phyloP scores from a whole-genome alignment of 1,140 invertebrate species.

The Zaprionus camerounensis region DNA sequence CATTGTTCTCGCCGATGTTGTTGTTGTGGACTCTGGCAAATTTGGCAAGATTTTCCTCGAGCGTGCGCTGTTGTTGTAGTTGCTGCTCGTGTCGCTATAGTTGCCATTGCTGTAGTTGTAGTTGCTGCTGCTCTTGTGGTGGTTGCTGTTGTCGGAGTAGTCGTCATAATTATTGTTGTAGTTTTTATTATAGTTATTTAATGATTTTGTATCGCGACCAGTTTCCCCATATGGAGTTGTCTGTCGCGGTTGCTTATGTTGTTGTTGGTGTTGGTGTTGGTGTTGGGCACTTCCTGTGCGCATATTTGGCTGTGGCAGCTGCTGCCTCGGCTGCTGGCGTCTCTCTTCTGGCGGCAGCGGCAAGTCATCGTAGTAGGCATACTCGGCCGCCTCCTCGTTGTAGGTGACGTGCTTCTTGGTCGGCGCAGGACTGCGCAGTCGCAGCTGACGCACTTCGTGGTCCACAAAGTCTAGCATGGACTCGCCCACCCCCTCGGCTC shows the following conservation, averaged over 20 bases:
- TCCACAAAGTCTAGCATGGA: constrained; percentile 51
- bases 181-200: constrained; percentile 75
- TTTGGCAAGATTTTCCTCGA: constrained; percentile 66
- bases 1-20: constrained; percentile 30
- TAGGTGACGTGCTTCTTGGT: constrained; percentile 77
- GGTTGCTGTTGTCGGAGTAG: constrained; percentile 28
- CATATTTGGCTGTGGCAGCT: constrained; percentile 65
- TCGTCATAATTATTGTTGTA: constrained; percentile 57
- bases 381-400: constrained; percentile 67
- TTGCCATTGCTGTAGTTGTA: constrained; percentile 39
- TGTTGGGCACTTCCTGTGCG: constrained; percentile 72
- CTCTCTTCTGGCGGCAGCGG: constrained; percentile 15
- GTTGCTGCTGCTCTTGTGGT: constrained; percentile 44
- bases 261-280: constrained; percentile 45
- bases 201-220: constrained; percentile 67
- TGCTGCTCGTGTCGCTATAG: constrained; percentile 5
- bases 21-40: constrained; percentile 70
- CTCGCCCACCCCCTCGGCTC: constrained; percentile 38
- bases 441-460: constrained; percentile 54
- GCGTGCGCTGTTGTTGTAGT: constrained; percentile 6
- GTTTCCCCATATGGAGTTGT: constrained; percentile 69
- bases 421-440: constrained; percentile 54
- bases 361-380: constrained; percentile 65
- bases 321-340: constrained; percentile 20
- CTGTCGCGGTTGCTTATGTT: constrained; percentile 41